Evolutionary conservation across 2,797 vertebrate species (phyloP), one percentile per base, ranked within the genome.

Genomic region (Peromyscus aztecus): DNA sequence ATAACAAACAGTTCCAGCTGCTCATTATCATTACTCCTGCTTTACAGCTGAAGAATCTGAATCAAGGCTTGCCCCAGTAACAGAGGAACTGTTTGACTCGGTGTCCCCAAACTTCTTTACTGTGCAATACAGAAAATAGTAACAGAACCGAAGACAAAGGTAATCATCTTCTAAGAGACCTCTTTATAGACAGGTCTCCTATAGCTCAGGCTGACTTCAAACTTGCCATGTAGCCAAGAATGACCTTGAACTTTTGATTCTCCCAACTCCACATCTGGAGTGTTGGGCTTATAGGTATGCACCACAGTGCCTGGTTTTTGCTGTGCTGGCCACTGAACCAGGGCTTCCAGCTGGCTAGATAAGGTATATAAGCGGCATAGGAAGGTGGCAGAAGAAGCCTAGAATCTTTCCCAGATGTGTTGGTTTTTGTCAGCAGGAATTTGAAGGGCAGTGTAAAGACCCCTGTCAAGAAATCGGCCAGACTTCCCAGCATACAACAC

Each of bases 401-500:
- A 11, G 16, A 59, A 29, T 55, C 37, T 71, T 75, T 52, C 82
- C 24, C 21, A 14, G 0, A 77, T 46, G 43, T 89, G 67, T n/a
- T 69, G 34, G 40, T 76, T 73, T 59, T 55, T 88, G 76, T 71
- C 17, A 94, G 77, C 85, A 69, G 67, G 40, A 59, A 80, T 65
- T 90, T 94, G 27, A 94, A 95, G 61, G 75, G 61, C 34, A 75
- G 24, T 13, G 3, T 89, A 65, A 92, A 49, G 43, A 65, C 55
- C n/a, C 40, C 40, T 93, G 43, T 49, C 73, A 31, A 87, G 61
- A 85, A 80, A 65, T 83, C 13, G 61, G 57, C 34, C 78, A 78
- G 84, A 61, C 78, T 91, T 92, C 67, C 93, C 91, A 87, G 86
- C 86, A 92, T 16, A 52, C 57, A 10, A 8, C 2, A 49, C 85